Evolutionary conservation across 2,797 vertebrate species (phyloP).

Genomic region (Eleutherodactylus coqui): DNA sequence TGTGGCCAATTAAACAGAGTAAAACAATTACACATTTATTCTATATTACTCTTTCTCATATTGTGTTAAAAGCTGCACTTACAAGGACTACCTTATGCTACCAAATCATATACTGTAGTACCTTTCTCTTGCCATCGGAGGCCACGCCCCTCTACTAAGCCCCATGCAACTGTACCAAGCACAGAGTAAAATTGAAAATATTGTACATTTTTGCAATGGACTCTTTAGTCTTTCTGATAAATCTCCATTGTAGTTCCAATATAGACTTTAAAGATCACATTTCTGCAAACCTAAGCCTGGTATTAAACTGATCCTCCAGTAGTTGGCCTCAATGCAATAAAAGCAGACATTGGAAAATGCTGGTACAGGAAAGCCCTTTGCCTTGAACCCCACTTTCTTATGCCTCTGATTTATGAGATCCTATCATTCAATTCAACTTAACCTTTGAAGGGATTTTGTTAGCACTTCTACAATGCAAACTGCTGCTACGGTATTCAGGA

Average conservation of each 20-base stretch:
- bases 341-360: not conserved
- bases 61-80: not conserved
- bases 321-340: not conserved
- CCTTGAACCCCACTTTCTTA: not conserved
- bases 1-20: not conserved
- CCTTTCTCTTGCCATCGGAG: too few relatives aligned
- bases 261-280: not conserved
- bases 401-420: not conserved
- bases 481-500: too few relatives aligned
- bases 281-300: not conserved
- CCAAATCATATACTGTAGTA: constrained; percentile 52
- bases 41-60: not conserved
- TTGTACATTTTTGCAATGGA: not conserved
- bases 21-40: not conserved
- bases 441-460: not conserved
- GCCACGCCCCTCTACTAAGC: too few relatives aligned
- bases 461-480: too few relatives aligned
- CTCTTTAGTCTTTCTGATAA: not conserved
- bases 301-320: not conserved
- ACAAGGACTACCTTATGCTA: constrained; percentile 5
- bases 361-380: not conserved
- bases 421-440: not conserved
- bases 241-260: not conserved
- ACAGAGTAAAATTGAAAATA: too few relatives aligned
- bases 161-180: too few relatives aligned